These are phyloP conservation scores for Drosophila pruinosa DNA, from an alignment of 1,140 invertebrate genomes.

Conservation along the genomic window DNA sequence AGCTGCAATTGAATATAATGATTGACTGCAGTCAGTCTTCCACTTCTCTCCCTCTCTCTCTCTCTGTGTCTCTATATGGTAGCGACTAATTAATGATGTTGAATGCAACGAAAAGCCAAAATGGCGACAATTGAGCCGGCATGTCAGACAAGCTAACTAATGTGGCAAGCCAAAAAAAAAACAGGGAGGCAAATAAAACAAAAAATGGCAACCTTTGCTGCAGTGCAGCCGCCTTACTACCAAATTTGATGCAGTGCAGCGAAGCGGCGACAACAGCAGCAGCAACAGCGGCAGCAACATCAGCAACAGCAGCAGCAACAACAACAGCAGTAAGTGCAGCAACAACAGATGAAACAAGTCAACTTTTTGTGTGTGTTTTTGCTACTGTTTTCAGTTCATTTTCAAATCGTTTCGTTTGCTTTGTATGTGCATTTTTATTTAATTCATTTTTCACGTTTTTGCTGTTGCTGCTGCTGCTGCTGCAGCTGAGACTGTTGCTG, in stretches of 20 bases:
- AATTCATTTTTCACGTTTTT: slow-evolving; percentile 76
- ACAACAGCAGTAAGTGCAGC: slow-evolving; percentile 13
- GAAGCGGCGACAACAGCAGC: slow-evolving; percentile 45
- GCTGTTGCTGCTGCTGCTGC: slow-evolving; percentile 20
- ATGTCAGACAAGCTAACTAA: slow-evolving; percentile 7
- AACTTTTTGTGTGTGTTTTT: slow-evolving; percentile 59
- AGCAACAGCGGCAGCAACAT: slow-evolving; percentile 8
- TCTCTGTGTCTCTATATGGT: slow-evolving; percentile 43
- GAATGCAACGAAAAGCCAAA: slow-evolving; percentile 48
- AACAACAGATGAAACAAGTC: slow-evolving; percentile 48
- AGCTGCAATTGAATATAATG: slow-evolving; percentile 58
- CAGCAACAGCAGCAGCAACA: slow-evolving; percentile 41
- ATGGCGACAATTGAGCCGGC: slow-evolving; percentile 52
- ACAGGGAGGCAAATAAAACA: not conserved
- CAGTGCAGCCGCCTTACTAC: slow-evolving; percentile 43
- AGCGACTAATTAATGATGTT: slow-evolving; percentile 54
- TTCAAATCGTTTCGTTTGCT: slow-evolving; percentile 69
- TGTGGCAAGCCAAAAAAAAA: slow-evolving; percentile 9
- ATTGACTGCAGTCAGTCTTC: slow-evolving; percentile 32
- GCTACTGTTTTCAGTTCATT: slow-evolving; percentile 77
- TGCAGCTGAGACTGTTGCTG: slow-evolving; percentile 39
- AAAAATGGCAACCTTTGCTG: slow-evolving; percentile 46
- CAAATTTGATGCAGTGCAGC: slow-evolving; percentile 63
- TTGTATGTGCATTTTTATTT: slow-evolving; percentile 78
- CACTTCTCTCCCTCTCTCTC: not conserved